Conservation (phyloP, 2,113 vertebrate genomes). For the Hemichromis elongatus region DNA sequence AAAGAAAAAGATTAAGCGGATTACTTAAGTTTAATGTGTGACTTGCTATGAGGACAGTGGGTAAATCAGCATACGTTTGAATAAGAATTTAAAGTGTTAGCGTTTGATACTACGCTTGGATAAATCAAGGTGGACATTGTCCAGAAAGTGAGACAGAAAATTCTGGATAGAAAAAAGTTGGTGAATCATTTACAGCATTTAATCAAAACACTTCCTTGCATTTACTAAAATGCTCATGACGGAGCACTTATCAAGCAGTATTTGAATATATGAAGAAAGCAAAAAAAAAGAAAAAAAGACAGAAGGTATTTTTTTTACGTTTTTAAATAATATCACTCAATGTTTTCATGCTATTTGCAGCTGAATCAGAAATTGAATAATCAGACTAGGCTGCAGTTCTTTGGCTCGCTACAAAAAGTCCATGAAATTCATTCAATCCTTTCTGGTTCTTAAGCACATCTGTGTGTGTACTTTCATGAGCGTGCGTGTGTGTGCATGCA, state of each 20-base stretch:
- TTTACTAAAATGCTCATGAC: neutral
- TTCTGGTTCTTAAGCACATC: constrained; percentile 14
- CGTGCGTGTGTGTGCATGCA: neutral
- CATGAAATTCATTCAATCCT: neutral
- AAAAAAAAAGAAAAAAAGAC: neutral
- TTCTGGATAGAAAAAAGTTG: neutral
- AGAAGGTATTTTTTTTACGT: accelerated
- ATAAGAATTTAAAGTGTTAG: neutral
- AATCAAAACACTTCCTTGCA: neutral
- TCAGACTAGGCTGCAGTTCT: neutral
- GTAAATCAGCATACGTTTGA: neutral
- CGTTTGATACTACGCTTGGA: neutral
- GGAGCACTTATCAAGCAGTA: neutral
- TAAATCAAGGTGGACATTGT: neutral
- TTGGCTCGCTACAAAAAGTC: neutral
- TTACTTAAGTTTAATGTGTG: too few relatives aligned
- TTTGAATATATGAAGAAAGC: neutral
- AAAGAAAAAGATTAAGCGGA: too few relatives aligned
- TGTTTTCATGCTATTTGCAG: neutral
- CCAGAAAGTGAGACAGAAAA: neutral
- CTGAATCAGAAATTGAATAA: neutral
- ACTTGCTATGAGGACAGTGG: neutral
- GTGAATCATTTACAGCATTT: neutral
- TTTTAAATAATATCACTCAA: neutral
- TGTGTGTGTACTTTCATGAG: neutral